These are phyloP conservation scores for Ophion ventricosus DNA, from an alignment of 2,888 invertebrate genomes.

Conservation along the genomic window DNA sequence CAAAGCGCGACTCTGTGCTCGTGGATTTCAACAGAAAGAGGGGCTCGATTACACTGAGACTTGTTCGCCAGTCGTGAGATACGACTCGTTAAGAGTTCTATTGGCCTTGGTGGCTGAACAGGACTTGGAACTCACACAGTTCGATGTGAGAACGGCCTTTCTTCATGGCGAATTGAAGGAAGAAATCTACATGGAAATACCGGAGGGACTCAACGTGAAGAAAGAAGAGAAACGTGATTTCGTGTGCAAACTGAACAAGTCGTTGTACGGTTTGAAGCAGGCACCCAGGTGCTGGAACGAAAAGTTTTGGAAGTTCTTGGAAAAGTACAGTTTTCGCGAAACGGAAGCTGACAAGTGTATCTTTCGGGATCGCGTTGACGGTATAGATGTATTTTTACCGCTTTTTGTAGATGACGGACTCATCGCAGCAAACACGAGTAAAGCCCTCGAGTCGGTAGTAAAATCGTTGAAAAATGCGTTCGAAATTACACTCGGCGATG, in stretches of 20 bases:
- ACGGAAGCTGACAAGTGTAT: too few relatives aligned
- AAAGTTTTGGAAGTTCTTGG: too few relatives aligned
- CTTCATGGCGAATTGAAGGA: too few relatives aligned
- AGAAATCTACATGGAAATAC: too few relatives aligned
- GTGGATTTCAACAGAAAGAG: conserved; percentile 56
- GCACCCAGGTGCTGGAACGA: too few relatives aligned
- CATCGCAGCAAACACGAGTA: not conserved
- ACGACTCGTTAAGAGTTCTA: conserved; percentile 53
- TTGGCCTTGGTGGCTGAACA: conserved; percentile 64
- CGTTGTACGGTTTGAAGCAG: too few relatives aligned
- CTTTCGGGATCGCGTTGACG: not conserved
- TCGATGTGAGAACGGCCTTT: too few relatives aligned
- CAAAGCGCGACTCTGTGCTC: conserved; percentile 65
- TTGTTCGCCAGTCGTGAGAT: conserved; percentile 51
- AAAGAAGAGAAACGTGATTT: too few relatives aligned
- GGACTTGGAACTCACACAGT: conserved; percentile 53
- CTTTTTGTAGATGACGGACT: not conserved
- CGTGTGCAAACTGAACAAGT: too few relatives aligned
- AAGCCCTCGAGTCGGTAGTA: not conserved
- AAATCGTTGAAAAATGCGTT: not conserved
- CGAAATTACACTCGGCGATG: conserved; percentile 18
- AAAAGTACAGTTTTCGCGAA: too few relatives aligned
- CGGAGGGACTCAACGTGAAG: too few relatives aligned
- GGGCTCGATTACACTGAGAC: conserved; percentile 34
- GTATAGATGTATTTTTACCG: not conserved